Conservation (phyloP, 2,888 invertebrate genomes). For the Pterobdella sp. region DNA sequence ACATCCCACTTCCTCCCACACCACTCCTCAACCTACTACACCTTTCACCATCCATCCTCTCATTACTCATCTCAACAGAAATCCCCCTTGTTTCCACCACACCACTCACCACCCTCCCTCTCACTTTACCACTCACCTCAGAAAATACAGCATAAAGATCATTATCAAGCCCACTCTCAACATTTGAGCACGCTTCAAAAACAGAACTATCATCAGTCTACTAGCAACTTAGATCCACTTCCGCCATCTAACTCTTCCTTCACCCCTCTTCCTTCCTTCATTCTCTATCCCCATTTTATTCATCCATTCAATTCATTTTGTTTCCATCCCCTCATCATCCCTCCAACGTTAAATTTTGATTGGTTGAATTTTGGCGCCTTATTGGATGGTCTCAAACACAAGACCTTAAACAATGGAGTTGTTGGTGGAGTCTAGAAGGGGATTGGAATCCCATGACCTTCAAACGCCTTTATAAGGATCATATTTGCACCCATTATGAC, state of each 20-base stretch:
- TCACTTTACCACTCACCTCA: background rate
- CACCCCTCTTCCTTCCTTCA: background rate
- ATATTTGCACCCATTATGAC: no score
- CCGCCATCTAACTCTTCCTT: background rate
- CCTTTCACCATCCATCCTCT: background rate
- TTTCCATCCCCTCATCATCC: background rate
- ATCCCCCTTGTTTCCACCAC: background rate
- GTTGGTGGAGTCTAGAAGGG: no score
- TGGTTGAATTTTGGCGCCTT: background rate
- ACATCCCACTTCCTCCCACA: background rate
- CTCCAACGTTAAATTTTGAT: background rate
- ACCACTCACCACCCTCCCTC: background rate
- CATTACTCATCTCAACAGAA: background rate
- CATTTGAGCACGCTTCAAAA: no score
- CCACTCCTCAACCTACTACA: background rate
- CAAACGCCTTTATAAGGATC: no score
- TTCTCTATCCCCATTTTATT: background rate
- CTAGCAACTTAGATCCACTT: no score
- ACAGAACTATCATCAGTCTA: no score
- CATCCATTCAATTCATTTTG: background rate
- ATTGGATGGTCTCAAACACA: no score
- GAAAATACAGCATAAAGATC: no score
- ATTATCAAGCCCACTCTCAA: no score
- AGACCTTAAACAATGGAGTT: no score
- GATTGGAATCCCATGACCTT: no score